These are phyloP conservation scores for Stichopus horrens DNA, from an alignment of 53 echinoderm and acorn worm species.

Conservation along the genomic window DNA sequence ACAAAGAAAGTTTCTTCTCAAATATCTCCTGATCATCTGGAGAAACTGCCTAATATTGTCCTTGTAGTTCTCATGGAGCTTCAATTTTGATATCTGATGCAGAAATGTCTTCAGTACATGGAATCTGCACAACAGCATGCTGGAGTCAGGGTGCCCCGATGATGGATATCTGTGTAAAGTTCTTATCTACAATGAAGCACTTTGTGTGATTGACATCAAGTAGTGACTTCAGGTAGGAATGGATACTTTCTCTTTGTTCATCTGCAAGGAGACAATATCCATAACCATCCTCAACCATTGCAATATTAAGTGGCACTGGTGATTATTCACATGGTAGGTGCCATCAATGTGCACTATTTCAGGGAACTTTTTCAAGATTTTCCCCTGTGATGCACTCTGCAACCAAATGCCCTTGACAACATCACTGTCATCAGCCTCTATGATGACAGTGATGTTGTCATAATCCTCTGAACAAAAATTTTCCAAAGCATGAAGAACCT, in stretches of 20 bases:
- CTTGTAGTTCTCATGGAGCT: neutral
- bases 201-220: neutral
- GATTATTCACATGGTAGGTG: constrained; percentile 32
- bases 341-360: constrained; percentile 23
- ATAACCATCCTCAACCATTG: constrained; percentile 35
- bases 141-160: neutral
- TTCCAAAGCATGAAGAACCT: constrained; percentile 19
- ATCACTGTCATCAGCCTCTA: neutral
- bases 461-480: constrained; percentile 8
- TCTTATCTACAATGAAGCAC: constrained; percentile 25
- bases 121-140: neutral
- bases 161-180: constrained; percentile 16
- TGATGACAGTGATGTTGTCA: constrained; percentile 6
- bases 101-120: constrained; percentile 37
- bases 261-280: constrained; percentile 25
- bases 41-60: constrained; percentile 13
- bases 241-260: constrained; percentile 15
- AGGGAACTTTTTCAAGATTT: neutral
- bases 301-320: constrained; percentile 18
- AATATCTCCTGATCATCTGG: constrained; percentile 19
- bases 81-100: constrained; percentile 16
- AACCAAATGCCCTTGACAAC: constrained; percentile 5
- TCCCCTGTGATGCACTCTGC: neutral
- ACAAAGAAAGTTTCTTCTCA: neutral
- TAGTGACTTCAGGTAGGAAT: constrained; percentile 10